phyloP scores from a whole-genome alignment of 2,888 invertebrate genomes.

The Zootermopsis nevadensis region DNA sequence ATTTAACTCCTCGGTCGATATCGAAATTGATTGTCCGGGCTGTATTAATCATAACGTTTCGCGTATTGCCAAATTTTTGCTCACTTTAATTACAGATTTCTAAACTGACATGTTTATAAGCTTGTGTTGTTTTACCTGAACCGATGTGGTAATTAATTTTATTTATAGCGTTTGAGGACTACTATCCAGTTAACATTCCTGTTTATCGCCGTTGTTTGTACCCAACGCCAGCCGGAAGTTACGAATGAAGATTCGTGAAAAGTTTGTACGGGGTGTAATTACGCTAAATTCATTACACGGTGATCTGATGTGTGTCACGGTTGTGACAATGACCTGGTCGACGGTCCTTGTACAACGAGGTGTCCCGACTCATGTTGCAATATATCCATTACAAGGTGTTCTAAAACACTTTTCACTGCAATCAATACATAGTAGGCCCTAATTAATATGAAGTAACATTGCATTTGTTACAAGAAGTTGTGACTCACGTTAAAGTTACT shows the following conservation, averaged over 20 bases:
- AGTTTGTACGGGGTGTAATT: background rate
- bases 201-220: background rate
- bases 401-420: too few relatives aligned
- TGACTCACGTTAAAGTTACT: too few relatives aligned
- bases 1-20: too few relatives aligned
- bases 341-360: too few relatives aligned
- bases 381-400: too few relatives aligned
- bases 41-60: background rate
- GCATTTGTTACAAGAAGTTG: too few relatives aligned
- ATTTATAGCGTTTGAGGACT: background rate
- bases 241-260: background rate
- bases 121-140: background rate
- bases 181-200: background rate
- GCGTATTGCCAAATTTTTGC: too few relatives aligned
- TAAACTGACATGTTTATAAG: background rate
- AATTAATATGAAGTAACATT: too few relatives aligned
- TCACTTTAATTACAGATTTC: background rate
- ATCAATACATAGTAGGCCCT: too few relatives aligned
- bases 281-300: background rate
- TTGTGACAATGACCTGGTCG: too few relatives aligned
- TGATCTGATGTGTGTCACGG: too few relatives aligned
- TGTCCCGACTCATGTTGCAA: too few relatives aligned
- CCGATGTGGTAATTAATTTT: slow-evolving; percentile 1
- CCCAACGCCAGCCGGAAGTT: background rate
- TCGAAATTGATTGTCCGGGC: background rate